These are phyloP conservation scores for Dolichallabes microphthalmus DNA, from an alignment of 2,113 vertebrate species.

Conservation along the genomic window DNA sequence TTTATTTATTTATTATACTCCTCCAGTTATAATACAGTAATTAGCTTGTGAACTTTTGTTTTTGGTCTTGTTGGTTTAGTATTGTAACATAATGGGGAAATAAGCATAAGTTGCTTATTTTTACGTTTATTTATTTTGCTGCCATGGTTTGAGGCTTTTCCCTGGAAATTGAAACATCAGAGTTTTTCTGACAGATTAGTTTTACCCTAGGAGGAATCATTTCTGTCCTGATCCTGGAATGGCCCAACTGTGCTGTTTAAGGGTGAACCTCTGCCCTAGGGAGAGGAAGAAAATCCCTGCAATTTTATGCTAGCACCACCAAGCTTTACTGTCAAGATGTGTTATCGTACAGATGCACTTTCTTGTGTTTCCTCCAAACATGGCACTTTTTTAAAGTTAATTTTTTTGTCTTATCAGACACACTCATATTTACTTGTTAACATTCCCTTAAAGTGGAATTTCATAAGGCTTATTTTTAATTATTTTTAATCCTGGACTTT, in stretches of 20 bases:
- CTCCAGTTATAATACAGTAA: neutral
- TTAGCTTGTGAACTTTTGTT: neutral
- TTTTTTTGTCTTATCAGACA: neutral
- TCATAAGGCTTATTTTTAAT: neutral
- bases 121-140: neutral
- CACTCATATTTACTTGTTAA: neutral
- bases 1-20: neutral
- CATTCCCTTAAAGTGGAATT: neutral
- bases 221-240: neutral
- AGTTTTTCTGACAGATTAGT: neutral
- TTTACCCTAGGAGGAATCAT: neutral
- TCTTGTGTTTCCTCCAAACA: neutral
- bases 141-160: neutral
- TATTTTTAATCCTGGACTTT: neutral
- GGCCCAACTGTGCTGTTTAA: neutral
- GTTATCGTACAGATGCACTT: neutral
- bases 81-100: neutral
- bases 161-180: neutral
- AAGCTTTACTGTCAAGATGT: neutral
- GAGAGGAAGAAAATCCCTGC: neutral
- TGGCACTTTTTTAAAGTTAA: neutral
- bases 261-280: neutral
- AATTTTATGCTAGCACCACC: neutral
- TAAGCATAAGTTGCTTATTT: neutral
- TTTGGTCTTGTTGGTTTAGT: neutral